Evolutionary conservation across 53 echinoderm and acorn worm genomes (phyloP).

Genomic region (Holothuria leucospilota): DNA sequence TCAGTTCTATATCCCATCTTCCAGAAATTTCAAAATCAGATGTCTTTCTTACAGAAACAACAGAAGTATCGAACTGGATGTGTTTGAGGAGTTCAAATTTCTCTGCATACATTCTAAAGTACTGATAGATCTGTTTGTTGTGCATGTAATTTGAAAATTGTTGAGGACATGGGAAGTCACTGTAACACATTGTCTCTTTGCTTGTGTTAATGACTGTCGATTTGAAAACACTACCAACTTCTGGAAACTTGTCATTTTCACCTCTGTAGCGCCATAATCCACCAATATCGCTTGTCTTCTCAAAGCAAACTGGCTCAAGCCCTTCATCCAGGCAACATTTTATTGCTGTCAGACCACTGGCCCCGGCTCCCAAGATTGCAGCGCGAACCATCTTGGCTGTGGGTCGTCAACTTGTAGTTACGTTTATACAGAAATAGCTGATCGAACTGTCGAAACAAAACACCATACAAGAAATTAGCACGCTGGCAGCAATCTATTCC

Average conservation of each 20-base stretch:
- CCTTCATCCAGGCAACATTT: conserved; percentile 50
- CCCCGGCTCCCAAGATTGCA: conserved; percentile 37
- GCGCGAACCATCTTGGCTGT: not conserved
- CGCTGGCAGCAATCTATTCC: too few species aligned
- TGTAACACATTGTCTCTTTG: conserved; percentile 66
- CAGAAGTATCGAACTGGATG: conserved; percentile 46
- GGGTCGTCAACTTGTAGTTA: not conserved
- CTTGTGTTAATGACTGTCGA: conserved; percentile 66
- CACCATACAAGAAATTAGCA: too few species aligned
- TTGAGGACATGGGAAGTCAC: conserved; percentile 83
- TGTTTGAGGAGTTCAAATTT: conserved; percentile 51
- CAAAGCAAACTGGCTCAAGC: conserved; percentile 34
- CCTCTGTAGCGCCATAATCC: too few species aligned
- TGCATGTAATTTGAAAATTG: conserved; percentile 85
- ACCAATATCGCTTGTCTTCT: conserved; percentile 25
- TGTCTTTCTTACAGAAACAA: conserved; percentile 31
- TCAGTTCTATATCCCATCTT: conserved; percentile 47
- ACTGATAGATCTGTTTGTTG: conserved; percentile 65
- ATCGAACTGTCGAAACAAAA: too few species aligned
- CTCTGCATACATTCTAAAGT: conserved; percentile 48
- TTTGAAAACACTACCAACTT: conserved; percentile 38
- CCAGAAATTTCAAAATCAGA: conserved; percentile 53
- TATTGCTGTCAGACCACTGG: conserved; percentile 24
- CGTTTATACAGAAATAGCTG: too few species aligned
- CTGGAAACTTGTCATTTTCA: not conserved